These are phyloP conservation scores for Dicerorhinus sumatrensis DNA, from an alignment of 2,113 vertebrate species.

Conservation along the genomic window DNA sequence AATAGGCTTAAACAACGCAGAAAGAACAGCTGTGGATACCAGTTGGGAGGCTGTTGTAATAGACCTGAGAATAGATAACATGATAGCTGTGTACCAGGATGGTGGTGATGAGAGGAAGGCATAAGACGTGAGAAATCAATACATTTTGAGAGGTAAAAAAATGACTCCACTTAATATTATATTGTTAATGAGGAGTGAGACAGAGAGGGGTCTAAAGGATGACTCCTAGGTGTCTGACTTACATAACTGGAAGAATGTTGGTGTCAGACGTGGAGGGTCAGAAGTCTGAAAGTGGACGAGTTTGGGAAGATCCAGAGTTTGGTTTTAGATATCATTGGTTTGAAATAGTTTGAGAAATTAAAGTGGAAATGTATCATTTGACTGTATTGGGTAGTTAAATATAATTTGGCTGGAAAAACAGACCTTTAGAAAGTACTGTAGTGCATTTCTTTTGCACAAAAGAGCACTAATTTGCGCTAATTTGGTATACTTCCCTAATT, in stretches of 20 bases:
- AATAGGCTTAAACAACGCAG: neutral
- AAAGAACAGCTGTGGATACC: neutral
- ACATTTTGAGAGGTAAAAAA: neutral
- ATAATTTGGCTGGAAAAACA: conserved; percentile 55
- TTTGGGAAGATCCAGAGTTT: neutral
- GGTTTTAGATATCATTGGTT: neutral
- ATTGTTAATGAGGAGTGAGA: neutral
- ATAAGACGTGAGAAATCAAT: neutral
- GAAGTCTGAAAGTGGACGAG: neutral
- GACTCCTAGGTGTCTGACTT: neutral
- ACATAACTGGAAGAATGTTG: neutral
- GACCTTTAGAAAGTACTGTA: conserved; percentile 51
- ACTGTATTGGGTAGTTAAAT: conserved; percentile 18
- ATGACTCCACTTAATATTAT: neutral
- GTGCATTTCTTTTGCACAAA: conserved; percentile 59
- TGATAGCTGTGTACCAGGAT: neutral
- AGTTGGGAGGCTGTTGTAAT: neutral
- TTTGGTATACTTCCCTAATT: conserved; percentile 61
- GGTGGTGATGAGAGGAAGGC: neutral
- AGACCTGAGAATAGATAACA: neutral
- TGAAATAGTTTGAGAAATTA: conserved; percentile 30
- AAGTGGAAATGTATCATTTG: neutral
- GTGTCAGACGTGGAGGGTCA: neutral
- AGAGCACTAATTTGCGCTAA: conserved; percentile 3
- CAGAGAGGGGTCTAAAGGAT: neutral